phyloP scores from a whole-genome alignment of 2,888 invertebrate genomes.

The Ophonus ardosiacus region DNA sequence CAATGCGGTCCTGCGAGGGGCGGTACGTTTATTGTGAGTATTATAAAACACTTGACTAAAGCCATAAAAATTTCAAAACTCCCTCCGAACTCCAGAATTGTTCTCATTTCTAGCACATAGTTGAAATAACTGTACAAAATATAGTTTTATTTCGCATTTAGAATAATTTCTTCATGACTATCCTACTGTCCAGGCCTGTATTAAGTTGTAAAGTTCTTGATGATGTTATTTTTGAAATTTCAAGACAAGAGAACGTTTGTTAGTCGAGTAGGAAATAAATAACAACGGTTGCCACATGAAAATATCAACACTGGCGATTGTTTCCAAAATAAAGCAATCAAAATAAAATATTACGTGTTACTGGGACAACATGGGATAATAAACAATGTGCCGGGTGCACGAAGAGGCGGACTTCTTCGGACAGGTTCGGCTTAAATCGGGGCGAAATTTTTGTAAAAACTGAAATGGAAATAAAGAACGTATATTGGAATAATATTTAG shows the following conservation, averaged over 20 bases:
- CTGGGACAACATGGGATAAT: constrained; percentile 30
- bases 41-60: constrained; percentile 17
- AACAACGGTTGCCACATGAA: constrained; percentile 20
- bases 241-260: neutral
- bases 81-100: neutral
- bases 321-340: constrained; percentile 58
- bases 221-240: neutral
- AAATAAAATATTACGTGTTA: constrained; percentile 52
- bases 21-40: constrained; percentile 4
- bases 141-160: constrained; percentile 10
- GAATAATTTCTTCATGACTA: constrained; percentile 18
- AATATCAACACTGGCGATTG: constrained; percentile 54
- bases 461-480: too few species aligned
- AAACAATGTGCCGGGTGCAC: constrained; percentile 7
- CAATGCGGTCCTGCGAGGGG: neutral
- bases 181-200: neutral
- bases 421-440: neutral
- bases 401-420: neutral
- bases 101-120: neutral
- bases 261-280: constrained; percentile 23
- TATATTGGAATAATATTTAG: too few species aligned
- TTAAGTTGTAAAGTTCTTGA: neutral
- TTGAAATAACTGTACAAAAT: neutral
- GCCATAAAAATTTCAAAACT: constrained; percentile 1
- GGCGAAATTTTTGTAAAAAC: neutral